Evolutionary conservation across 2,113 vertebrate genomes (phyloP).

Genomic region (Chaenogobius annularis): DNA sequence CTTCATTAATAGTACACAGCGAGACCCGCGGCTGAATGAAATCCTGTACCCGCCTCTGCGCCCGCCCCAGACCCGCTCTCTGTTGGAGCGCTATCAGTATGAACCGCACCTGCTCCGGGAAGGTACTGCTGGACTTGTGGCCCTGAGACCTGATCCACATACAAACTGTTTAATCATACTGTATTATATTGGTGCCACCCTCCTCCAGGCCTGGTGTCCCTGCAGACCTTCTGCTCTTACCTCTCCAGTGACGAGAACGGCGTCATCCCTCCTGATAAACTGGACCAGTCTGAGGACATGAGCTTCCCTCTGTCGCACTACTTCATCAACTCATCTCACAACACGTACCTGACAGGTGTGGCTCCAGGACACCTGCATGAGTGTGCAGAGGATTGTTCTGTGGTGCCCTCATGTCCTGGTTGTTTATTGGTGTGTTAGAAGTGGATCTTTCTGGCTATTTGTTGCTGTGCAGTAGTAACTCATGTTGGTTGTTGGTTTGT

Average conservation of each 20-base stretch:
- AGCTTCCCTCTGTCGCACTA: constrained; percentile 95
- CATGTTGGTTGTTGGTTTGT: background rate
- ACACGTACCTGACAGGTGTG: constrained; percentile 98
- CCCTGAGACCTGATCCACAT: background rate
- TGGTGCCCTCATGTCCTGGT: background rate
- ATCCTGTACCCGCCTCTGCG: constrained; percentile 96
- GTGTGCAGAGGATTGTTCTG: background rate
- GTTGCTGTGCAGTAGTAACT: background rate
- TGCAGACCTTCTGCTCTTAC: constrained; percentile 91
- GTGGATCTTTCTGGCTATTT: background rate
- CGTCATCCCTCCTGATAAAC: constrained; percentile 94
- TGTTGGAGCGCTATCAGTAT: constrained; percentile 93
- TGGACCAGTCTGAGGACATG: constrained; percentile 99
- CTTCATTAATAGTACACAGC: constrained; percentile 92
- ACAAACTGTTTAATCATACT: background rate
- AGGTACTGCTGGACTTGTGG: constrained; percentile 73
- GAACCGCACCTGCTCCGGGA: constrained; percentile 81
- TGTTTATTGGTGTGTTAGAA: background rate
- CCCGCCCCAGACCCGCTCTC: constrained; percentile 86
- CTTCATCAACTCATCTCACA: constrained; percentile 98
- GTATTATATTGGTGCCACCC: constrained; percentile 9
- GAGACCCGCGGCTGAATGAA: constrained; percentile 94
- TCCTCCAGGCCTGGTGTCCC: constrained; percentile 86
- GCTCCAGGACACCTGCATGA: background rate
- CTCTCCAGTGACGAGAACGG: constrained; percentile 95